Conservation (phyloP, 2,888 invertebrate genomes). For the Cephus rjabovi region DNA sequence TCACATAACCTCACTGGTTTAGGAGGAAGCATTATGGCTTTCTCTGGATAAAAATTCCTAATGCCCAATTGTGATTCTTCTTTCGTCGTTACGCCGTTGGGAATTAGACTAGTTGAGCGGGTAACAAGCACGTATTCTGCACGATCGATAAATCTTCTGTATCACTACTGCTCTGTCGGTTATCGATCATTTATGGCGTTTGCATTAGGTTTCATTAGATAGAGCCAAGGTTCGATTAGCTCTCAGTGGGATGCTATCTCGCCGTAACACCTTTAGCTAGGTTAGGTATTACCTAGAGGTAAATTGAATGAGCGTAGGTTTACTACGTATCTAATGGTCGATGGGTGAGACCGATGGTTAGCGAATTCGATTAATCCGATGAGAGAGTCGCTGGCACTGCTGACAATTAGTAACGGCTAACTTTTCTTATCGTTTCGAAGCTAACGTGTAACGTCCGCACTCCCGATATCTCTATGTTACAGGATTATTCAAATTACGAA, state of each 20-base stretch:
- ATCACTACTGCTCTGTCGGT: conserved; percentile 27
- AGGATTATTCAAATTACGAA: background rate
- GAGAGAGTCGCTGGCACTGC: background rate
- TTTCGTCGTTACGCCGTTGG: background rate
- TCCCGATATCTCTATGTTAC: background rate
- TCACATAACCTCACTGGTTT: background rate
- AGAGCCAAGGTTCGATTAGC: conserved; percentile 39
- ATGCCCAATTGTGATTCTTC: background rate
- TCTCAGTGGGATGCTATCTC: conserved; percentile 11
- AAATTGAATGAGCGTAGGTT: background rate
- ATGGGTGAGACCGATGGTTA: background rate
- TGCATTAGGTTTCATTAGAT: conserved; percentile 35
- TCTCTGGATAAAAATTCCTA: background rate
- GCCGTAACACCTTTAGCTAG: conserved; percentile 12
- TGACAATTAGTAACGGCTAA: background rate
- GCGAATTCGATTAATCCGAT: background rate
- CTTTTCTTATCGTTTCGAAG: background rate
- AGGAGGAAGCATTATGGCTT: background rate
- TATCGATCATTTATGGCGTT: conserved; percentile 45
- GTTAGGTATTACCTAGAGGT: background rate
- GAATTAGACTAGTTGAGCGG: background rate
- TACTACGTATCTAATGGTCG: background rate
- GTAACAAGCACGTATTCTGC: background rate
- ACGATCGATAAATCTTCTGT: background rate
- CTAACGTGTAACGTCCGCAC: background rate